Evolutionary conservation across 2,797 vertebrate species (phyloP).

Genomic region (Betta splendens): DNA sequence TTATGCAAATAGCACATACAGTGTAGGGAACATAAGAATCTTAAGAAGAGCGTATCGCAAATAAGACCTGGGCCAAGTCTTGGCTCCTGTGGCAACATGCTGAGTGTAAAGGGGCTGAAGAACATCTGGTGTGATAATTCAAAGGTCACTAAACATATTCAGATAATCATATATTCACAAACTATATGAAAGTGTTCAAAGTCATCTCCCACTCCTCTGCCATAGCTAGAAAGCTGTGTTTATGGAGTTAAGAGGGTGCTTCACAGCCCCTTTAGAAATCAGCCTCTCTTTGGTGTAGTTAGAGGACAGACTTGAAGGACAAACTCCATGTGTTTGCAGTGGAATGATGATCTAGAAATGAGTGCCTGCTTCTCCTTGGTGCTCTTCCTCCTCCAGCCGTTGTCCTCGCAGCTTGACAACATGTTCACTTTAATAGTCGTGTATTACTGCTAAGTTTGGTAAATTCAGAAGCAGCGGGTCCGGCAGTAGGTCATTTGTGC

Average conservation of each 20-base stretch:
- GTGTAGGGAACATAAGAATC: background rate
- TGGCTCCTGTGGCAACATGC: background rate
- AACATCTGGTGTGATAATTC: background rate
- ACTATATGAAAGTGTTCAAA: slow-evolving; percentile 9
- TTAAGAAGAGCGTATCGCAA: background rate
- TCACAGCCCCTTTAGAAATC: slow-evolving; percentile 48
- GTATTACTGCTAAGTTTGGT: slow-evolving; percentile 49
- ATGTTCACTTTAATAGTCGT: slow-evolving; percentile 36
- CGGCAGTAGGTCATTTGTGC: slow-evolving; percentile 51
- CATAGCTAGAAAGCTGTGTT: slow-evolving; percentile 19
- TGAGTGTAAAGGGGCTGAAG: background rate
- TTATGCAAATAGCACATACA: slow-evolving; percentile 5
- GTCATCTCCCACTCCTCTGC: background rate
- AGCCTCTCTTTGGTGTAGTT: slow-evolving; percentile 25
- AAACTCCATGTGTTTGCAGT: slow-evolving; percentile 32
- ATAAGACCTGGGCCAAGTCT: background rate
- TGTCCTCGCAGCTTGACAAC: slow-evolving; percentile 27
- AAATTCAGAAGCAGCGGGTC: slow-evolving; percentile 56
- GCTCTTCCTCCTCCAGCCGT: slow-evolving; percentile 15
- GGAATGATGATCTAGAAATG: slow-evolving; percentile 61
- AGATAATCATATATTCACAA: background rate
- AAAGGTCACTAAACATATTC: slow-evolving; percentile 11
- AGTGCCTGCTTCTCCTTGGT: slow-evolving; percentile 19
- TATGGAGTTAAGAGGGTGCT: slow-evolving; percentile 37
- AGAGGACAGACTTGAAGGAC: slow-evolving; percentile 56